Evolutionary conservation across 2,888 invertebrate genomes (phyloP), one percentile per base, ranked within the genome.

Genomic region (Drosophila macrothrix): DNA sequence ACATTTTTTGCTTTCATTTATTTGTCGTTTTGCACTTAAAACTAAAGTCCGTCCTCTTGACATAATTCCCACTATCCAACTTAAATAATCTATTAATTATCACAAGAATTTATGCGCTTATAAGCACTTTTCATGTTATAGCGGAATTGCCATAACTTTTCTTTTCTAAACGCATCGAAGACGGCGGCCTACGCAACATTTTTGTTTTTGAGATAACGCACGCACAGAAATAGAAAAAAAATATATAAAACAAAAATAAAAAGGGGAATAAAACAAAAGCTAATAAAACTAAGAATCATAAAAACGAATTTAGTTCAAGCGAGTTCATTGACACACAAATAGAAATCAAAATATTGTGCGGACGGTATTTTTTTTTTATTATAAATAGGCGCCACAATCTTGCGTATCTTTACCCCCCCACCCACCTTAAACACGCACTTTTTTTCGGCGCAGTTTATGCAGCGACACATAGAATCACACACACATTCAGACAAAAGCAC

Each of bases 291-390:
- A 59, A 63, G 61, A 64, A 87, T 58, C 61, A 73, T 73, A 72
- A 75, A 72, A 54, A 39, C 39, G 29, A 80, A 86, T 86, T 88
- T 83, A 86, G 91, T 91, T 91, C 91, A 91, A 72, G 60, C 56
- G 75, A 88, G 92, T 91, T 91, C 91, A 88, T 91, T 91, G 91
- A 90, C 91, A 90, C 83, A 91, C 80, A 91, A 91, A 87, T 77
- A 83, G 77, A 86, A 88, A 86, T 87, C 87, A 87, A 80, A 86
- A 87, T 83, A 87, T 72, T 80, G 68, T 73, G 10, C 56, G 29
- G 25, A 53, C 54, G 54, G 29, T 53, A 28, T 64, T 61, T 54
- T 29, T 43, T 43, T 54, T 10, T 2, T 4, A 67, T 71, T 63
- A 64, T 35, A 67, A 67, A 63, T 70, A 66, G 54, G 66, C 77